These are phyloP conservation scores for Yponomeuta plumbellus DNA, from an alignment of 2,888 invertebrate species.

Conservation along the genomic window DNA sequence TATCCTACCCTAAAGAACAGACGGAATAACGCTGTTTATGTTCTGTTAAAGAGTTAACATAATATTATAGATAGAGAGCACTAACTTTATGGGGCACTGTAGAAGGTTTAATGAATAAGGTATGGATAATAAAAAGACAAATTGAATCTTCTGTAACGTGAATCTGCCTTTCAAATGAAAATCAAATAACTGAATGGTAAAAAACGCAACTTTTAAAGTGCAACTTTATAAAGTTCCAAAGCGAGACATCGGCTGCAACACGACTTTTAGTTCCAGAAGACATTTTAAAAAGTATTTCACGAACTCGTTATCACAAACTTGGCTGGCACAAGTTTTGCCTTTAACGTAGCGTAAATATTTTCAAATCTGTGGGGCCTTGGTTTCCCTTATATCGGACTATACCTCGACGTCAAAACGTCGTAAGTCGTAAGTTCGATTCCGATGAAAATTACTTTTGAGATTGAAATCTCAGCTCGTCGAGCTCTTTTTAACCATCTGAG, in stretches of 20 bases:
- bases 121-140: neutral
- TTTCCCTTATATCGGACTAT: neutral
- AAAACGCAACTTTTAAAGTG: neutral
- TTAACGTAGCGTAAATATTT: neutral
- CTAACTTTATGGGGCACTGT: no score
- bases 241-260: neutral
- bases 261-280: conserved; percentile 7
- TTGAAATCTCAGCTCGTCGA: no score
- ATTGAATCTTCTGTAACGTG: neutral
- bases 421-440: no score
- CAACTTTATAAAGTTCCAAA: neutral
- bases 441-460: no score
- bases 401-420: no score
- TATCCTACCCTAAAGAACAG: no score
- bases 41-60: no score
- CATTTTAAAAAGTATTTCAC: conserved; percentile 13
- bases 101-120: no score
- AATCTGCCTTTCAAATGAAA: neutral
- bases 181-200: neutral
- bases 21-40: no score
- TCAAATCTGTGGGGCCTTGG: neutral
- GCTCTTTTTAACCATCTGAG: no score
- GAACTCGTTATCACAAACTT: neutral
- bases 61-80: no score
- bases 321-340: neutral